phyloP scores from a whole-genome alignment of 1,140 invertebrate genomes.

The Apis laboriosa region DNA sequence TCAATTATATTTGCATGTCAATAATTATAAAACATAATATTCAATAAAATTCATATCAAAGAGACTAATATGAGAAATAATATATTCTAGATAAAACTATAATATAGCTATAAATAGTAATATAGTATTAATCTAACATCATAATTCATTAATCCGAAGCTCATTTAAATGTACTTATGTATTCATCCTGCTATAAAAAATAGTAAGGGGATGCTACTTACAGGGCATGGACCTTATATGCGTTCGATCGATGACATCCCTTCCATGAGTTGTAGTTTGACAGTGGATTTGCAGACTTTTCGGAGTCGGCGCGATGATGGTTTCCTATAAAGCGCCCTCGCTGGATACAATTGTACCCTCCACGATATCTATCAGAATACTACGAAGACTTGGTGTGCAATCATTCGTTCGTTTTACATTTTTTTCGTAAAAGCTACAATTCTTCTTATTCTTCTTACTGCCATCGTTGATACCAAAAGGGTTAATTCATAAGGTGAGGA shows the following conservation, averaged over 20 bases:
- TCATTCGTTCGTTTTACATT: neutral
- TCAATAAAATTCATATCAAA: no score
- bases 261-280: slow-evolving; percentile 41
- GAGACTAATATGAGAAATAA: no score
- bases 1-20: no score
- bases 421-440: slow-evolving; percentile 14
- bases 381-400: slow-evolving; percentile 52
- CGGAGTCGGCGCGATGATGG: slow-evolving; percentile 70
- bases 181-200: slow-evolving; percentile 77
- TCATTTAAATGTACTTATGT: neutral
- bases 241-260: slow-evolving; percentile 65
- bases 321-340: slow-evolving; percentile 69
- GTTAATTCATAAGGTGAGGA: slow-evolving; percentile 52
- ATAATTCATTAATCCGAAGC: neutral
- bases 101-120: neutral
- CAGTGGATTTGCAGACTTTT: slow-evolving; percentile 62
- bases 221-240: slow-evolving; percentile 57
- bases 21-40: no score
- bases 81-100: neutral
- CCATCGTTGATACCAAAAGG: slow-evolving; percentile 5
- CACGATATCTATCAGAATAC: slow-evolving; percentile 60
- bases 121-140: neutral
- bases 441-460: neutral
- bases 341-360: slow-evolving; percentile 52
- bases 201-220: slow-evolving; percentile 50